Conservation (phyloP, 2,888 invertebrate species). For the Drosophila neoperkinsi region DNA sequence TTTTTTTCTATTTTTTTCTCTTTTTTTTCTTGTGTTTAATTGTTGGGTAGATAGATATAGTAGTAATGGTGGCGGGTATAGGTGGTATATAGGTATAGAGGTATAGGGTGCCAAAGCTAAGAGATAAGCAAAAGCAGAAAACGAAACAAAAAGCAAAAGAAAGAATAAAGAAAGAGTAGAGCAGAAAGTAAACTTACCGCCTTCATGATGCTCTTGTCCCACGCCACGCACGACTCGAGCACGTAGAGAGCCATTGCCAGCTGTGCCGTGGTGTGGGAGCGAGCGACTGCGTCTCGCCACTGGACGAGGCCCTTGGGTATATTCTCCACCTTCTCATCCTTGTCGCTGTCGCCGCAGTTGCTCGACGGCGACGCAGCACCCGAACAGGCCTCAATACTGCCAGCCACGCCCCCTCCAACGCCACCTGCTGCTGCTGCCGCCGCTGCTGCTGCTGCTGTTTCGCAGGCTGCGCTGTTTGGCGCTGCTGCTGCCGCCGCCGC, state of each 20-base stretch:
- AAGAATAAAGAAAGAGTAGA: too few species aligned
- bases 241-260: slow-evolving; percentile 95
- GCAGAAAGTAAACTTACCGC: slow-evolving; percentile 90
- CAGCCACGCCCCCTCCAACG: slow-evolving; percentile 33
- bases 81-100: background rate
- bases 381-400: slow-evolving; percentile 71
- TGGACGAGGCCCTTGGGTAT: slow-evolving; percentile 89
- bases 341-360: slow-evolving; percentile 84
- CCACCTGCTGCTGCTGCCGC: slow-evolving; percentile 20
- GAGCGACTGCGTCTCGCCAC: slow-evolving; percentile 95
- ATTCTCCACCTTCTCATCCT: slow-evolving; percentile 84
- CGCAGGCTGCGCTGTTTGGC: slow-evolving; percentile 31
- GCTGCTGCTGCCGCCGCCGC: slow-evolving; percentile 55
- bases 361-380: slow-evolving; percentile 83
- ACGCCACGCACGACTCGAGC: slow-evolving; percentile 96
- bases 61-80: background rate
- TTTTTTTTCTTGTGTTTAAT: background rate
- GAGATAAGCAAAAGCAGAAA: slow-evolving; percentile 39
- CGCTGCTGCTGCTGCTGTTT: slow-evolving; percentile 26
- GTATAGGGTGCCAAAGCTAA: slow-evolving; percentile 55
- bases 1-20: background rate
- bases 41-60: background rate
- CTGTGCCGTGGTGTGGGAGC: slow-evolving; percentile 95
- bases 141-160: slow-evolving; percentile 16
- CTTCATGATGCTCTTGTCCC: slow-evolving; percentile 99